Evolutionary conservation across 2,113 vertebrate species (phyloP), one percentile per base, ranked within the genome.

Genomic region (Lophochroa leadbeateri): DNA sequence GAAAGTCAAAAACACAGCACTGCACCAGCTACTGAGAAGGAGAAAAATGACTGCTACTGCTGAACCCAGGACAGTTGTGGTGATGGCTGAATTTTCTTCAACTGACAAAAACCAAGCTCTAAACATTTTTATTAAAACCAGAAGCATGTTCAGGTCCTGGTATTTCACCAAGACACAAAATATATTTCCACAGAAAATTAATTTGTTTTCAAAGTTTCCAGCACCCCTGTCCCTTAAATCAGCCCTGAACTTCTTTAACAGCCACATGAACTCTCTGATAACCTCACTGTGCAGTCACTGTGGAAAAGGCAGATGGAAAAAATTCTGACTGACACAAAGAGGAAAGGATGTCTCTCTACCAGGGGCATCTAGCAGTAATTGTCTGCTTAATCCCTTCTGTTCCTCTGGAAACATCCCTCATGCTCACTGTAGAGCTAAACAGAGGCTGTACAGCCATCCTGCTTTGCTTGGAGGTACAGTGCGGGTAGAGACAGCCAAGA

Each of bases 91-190:
- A 37, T 83, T 95, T 88, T 84, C 90, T 81, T 91, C 23, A 2
- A n/a, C 85, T 75, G 85, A 93, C 91, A 94, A 91, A 95, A 90
- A 3, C 19, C 90, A 41, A 95, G 35, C 35, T 72, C 93, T 44
- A 93, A 95, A 95, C 65, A 84, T 82, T 88, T 95, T 97, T 91
- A 97, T 95, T 95, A 69, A 94, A 97, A 93, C 50, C 96, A 97
- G 95, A 94, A 80, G 64, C 57, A 44, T 49, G n/a, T 52, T 83
- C 92, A 64, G 69, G 86, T 68, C 90, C 68, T 25, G 79, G 63
- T 83, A 90, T 94, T 97, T 95, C 80, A 81, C 60, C 50, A 4
- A 84, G 90, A 93, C 93, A 95, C 92, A 96, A 93, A 96, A 75
- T 85, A 76, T 93, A 92, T 93, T 93, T 96, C 90, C 52, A 93